phyloP scores from a whole-genome alignment of 2,113 vertebrate genomes.

The Rutilus rutilus region DNA sequence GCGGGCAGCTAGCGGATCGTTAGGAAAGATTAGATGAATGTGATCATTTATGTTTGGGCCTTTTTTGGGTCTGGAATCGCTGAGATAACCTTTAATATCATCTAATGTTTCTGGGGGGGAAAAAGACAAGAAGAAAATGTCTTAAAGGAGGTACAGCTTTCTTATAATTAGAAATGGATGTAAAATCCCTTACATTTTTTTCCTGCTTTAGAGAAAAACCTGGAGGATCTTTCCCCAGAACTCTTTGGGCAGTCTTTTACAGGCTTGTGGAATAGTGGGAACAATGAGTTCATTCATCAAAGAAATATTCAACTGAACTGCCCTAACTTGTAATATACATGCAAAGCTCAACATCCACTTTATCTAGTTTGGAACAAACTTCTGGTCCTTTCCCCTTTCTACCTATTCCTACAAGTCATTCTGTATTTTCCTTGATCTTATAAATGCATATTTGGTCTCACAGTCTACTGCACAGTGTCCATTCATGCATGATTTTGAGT shows the following conservation, averaged over 20 bases:
- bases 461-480: not conserved
- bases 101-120: too few relatives aligned
- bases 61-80: too few relatives aligned
- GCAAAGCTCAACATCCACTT: not conserved
- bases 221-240: not conserved
- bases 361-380: not conserved
- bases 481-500: not conserved
- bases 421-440: not conserved
- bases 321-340: not conserved
- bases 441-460: not conserved
- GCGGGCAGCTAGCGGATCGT: too few relatives aligned
- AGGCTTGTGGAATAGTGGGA: not conserved
- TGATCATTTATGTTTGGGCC: too few relatives aligned
- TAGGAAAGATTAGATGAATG: too few relatives aligned
- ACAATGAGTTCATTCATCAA: not conserved
- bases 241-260: not conserved
- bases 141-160: not conserved
- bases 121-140: not conserved
- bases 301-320: not conserved
- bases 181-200: not conserved
- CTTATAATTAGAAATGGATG: not conserved
- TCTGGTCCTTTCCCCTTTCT: not conserved
- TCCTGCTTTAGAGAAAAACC: not conserved
- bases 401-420: not conserved
- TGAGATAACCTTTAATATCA: too few relatives aligned